phyloP scores from a whole-genome alignment of 2,113 vertebrate species.

The Chamaea fasciata region DNA sequence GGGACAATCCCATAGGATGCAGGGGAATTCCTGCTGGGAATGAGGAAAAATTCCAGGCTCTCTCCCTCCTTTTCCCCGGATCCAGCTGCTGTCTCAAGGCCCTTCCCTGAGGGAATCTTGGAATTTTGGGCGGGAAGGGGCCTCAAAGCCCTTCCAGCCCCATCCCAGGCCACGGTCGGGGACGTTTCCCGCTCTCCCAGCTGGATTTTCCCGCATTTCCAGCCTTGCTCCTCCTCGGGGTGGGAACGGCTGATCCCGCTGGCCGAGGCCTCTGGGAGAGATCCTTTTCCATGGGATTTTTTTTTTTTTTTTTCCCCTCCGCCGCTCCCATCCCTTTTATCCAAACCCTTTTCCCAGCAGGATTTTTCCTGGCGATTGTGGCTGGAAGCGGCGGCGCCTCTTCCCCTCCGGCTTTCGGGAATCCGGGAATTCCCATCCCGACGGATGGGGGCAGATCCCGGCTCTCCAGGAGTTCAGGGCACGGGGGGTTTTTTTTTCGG shows the following conservation, averaged over 20 bases:
- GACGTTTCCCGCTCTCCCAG: background rate
- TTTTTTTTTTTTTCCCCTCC: background rate
- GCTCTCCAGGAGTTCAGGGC: too few relatives aligned
- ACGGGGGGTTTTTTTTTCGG: background rate
- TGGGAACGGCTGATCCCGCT: background rate
- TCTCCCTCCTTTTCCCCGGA: background rate
- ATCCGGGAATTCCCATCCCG: background rate
- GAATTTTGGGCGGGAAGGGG: background rate
- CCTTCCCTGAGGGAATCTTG: background rate
- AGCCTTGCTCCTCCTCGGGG: fast-evolving
- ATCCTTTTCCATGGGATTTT: background rate
- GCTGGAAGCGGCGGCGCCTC: too few relatives aligned
- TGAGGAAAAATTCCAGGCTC: background rate
- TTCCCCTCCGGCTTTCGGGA: fast-evolving
- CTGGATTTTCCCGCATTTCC: background rate
- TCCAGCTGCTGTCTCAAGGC: background rate
- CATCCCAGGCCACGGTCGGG: too few relatives aligned
- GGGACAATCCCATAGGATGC: too few relatives aligned
- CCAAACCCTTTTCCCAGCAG: background rate
- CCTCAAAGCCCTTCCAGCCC: too few relatives aligned
- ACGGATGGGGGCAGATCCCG: background rate
- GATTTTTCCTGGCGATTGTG: background rate
- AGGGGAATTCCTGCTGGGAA: background rate
- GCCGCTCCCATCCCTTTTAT: background rate
- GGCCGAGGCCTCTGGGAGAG: background rate